Evolutionary conservation across 2,888 invertebrate genomes (phyloP), one percentile per base, ranked within the genome.

Genomic region (Metalampra italica): DNA sequence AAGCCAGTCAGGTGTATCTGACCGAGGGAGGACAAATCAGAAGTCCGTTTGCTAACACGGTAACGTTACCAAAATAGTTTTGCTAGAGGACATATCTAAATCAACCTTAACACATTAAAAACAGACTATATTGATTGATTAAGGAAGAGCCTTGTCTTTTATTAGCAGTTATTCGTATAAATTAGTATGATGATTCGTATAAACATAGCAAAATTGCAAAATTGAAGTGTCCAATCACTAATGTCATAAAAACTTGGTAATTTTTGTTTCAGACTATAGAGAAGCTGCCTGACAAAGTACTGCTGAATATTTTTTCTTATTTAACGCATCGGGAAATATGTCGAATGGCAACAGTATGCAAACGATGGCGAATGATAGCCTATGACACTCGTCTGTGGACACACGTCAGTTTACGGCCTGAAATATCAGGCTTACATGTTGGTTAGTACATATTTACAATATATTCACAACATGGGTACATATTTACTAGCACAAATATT

Each of bases 351-450:
- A 92, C 95, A 55, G 97, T 99, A 2, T 98, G 98, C 90, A 96
- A 96, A 75, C 94, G 97, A 82, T 99, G 99, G 99, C 93, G 98
- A 9, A 91, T 95, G 78, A 93, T 99, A 12, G 98, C 98, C 0
- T 98, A 98, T 90, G 97, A 98, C 81, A 97, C 98, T 8, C 92
- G 93, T 22, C 91, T 99, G 0, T 99, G 99, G 99, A 95, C 95
- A 61, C 94, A 96, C 72, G 98, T 99, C 32, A 99, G 98, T 1
- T 90, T 99, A 41, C 92, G 99, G 36, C 98, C 99, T 8, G 99
- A 98, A 85, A 95, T 98, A 64, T 98, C 98, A 13, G 99, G 99
- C 29, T 90, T 98, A 39, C 96, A 97, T 78, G 97, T 98, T 49
- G 93, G 90, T 90, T 54, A 69, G 87, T 75, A 58, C 32, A 41